Conservation (phyloP, 2,888 invertebrate species). For the Hemaris fuciformis region DNA sequence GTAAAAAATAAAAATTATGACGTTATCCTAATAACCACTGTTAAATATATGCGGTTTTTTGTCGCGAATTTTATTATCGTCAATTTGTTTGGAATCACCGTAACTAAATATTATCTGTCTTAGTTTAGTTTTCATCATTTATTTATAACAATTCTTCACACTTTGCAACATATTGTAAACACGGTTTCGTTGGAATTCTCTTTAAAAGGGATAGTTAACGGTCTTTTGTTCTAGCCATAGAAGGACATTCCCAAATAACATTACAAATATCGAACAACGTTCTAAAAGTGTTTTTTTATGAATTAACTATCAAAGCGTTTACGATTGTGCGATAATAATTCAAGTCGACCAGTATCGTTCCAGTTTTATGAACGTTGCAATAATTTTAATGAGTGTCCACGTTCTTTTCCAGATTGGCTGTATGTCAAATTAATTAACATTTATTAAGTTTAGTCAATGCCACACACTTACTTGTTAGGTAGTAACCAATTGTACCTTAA, state of each 20-base stretch:
- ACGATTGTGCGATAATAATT: constrained; percentile 19
- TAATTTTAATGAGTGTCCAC: constrained; percentile 30
- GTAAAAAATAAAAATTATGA: too few species aligned
- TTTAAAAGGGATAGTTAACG: not conserved
- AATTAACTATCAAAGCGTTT: constrained; percentile 14
- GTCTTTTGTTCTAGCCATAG: not conserved
- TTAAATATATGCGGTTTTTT: too few species aligned
- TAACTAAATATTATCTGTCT: too few species aligned
- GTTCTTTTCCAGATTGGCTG: constrained; percentile 22
- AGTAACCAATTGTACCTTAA: not conserved
- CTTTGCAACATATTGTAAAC: not conserved
- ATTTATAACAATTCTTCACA: not conserved
- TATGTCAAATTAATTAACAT: constrained; percentile 21
- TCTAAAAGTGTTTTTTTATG: constrained; percentile 17
- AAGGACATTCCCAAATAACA: not conserved
- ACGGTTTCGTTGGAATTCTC: not conserved
- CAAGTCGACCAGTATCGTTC: constrained; percentile 18
- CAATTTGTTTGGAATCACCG: too few species aligned
- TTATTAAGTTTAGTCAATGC: constrained; percentile 29
- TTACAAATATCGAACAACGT: not conserved
- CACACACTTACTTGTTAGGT: constrained; percentile 15
- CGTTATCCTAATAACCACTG: too few species aligned
- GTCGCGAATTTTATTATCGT: too few species aligned
- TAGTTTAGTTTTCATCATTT: not conserved
- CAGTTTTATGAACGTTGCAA: constrained; percentile 17